Conservation (phyloP, 1,140 invertebrate genomes). For the Nebria ingens region DNA sequence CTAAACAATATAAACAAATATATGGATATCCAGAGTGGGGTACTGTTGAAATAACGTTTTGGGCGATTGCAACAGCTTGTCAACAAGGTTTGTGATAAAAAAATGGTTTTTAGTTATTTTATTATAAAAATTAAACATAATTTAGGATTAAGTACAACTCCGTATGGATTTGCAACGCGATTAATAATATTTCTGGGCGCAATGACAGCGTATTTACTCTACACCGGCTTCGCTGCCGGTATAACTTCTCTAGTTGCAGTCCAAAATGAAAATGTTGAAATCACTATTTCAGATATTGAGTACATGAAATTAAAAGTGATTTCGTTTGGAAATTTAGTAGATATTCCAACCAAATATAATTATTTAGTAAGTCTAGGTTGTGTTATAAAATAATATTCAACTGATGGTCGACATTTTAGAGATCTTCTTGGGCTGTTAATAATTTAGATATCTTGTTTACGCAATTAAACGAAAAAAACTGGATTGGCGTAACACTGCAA, state of each 20-base stretch:
- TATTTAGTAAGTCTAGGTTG: slow-evolving; percentile 4
- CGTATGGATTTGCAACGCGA: slow-evolving; percentile 22
- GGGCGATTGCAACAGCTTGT: slow-evolving; percentile 26
- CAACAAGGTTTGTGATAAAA: slow-evolving; percentile 24
- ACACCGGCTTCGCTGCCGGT: slow-evolving; percentile 27
- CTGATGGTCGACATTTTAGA: slow-evolving; percentile 11
- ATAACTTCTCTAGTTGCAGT: slow-evolving; percentile 26
- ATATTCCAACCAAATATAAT: slow-evolving; percentile 5
- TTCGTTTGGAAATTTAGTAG: neutral
- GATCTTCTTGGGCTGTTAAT: slow-evolving; percentile 11
- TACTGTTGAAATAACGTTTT: slow-evolving; percentile 26
- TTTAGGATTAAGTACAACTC: slow-evolving; percentile 22
- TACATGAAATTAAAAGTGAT: slow-evolving; percentile 10
- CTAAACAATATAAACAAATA: slow-evolving; percentile 19
- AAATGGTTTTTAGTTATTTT: neutral
- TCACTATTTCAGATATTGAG: slow-evolving; percentile 1
- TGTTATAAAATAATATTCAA: slow-evolving; percentile 3
- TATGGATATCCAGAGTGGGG: slow-evolving; percentile 20
- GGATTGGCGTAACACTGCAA: slow-evolving; percentile 17
- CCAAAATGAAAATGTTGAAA: slow-evolving; percentile 16
- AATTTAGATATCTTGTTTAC: slow-evolving; percentile 15
- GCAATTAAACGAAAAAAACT: slow-evolving; percentile 16
- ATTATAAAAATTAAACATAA: neutral
- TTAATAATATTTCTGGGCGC: slow-evolving; percentile 25
- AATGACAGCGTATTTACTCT: slow-evolving; percentile 24